Percentiles rank a stretch among this genome's conserved stretches.
These are phyloP conservation scores for Andrena marginata DNA, from an alignment of 2,888 invertebrate species.

Conservation along the genomic window DNA sequence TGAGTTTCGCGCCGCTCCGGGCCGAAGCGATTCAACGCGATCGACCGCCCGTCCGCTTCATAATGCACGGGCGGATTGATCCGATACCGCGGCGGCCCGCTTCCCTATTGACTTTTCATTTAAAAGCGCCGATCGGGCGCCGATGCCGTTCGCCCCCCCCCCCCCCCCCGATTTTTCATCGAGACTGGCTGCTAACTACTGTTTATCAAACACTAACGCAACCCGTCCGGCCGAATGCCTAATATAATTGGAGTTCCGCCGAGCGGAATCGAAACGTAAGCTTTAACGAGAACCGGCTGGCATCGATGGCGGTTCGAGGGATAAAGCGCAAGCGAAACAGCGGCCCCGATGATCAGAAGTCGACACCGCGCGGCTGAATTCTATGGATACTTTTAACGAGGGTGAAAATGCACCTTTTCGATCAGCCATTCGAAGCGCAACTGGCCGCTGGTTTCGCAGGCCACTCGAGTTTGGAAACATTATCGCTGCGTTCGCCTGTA, in stretches of 20 bases:
- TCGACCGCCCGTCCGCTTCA: not conserved
- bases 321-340: not conserved
- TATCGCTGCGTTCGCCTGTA: no score
- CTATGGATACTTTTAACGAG: no score
- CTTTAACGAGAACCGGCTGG: conserved; percentile 30
- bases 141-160: conserved; percentile 34
- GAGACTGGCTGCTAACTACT: conserved; percentile 37
- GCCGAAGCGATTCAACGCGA: conserved; percentile 3
- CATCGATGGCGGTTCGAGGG: not conserved
- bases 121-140: conserved; percentile 24
- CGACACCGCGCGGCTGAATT: no score
- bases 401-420: no score
- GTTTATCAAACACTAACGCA: conserved; percentile 54
- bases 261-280: conserved; percentile 25
- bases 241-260: conserved; percentile 49
- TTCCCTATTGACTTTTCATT: conserved; percentile 60
- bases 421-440: no score
- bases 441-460: no score
- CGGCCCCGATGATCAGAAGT: no score
- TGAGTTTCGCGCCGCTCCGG: not conserved
- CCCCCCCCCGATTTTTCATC: conserved; percentile 48
- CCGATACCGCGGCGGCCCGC: not conserved
- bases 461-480: no score
- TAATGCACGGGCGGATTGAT: conserved; percentile 36
- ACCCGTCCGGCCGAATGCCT: conserved; percentile 27